These are phyloP conservation scores for Esox lucius DNA, from an alignment of 2,797 vertebrate species.

Conservation along the genomic window DNA sequence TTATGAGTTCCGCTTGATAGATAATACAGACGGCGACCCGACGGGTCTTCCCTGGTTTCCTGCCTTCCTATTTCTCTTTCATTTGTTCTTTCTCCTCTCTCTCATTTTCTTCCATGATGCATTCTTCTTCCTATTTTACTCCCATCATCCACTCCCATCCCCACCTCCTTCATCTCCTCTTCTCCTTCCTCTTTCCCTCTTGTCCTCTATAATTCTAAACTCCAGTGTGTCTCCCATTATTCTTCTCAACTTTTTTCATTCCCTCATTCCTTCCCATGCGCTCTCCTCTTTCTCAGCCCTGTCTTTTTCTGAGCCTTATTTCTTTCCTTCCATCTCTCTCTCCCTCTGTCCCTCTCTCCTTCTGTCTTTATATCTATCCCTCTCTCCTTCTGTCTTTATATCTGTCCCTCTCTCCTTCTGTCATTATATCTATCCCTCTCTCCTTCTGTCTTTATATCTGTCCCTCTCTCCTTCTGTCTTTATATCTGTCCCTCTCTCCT, in stretches of 20 bases:
- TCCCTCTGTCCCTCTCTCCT: background rate
- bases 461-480: no score
- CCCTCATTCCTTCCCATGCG: no score
- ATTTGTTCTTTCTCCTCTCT: background rate
- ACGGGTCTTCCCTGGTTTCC: background rate
- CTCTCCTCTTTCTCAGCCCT: background rate
- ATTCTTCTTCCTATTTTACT: constrained; percentile 2
- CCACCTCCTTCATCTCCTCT: background rate
- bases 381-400: no score
- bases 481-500: no score
- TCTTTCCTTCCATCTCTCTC: no score
- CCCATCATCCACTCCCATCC: background rate
- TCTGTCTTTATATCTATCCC: no score
- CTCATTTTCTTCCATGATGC: constrained; percentile 12
- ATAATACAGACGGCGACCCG: constrained; percentile 59
- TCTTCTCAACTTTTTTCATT: no score
- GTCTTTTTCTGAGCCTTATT: background rate
- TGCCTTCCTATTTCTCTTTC: background rate
- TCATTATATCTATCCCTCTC: no score
- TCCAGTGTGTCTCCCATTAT: no score
- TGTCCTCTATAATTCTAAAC: background rate
- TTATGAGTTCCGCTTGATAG: constrained; percentile 66
- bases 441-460: no score
- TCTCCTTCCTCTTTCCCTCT: constrained; percentile 16
- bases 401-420: no score